Evolutionary conservation across 2,797 vertebrate species (phyloP).

Genomic region (Gymnoscopelus microlampas): DNA sequence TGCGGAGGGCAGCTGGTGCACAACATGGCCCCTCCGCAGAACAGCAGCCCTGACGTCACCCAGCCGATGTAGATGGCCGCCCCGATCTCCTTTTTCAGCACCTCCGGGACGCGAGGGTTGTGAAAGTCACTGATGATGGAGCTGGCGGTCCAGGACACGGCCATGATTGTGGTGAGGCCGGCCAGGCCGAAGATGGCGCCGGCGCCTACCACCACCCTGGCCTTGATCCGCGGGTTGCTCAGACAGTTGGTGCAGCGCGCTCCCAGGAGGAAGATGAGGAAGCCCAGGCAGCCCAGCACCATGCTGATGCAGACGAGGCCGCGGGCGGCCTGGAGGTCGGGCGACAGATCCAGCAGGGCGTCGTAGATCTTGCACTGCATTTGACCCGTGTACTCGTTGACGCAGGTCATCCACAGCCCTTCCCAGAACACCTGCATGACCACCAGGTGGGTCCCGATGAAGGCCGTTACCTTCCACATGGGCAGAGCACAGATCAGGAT

Average conservation of each 20-base stretch:
- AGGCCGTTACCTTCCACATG: slow-evolving; percentile 90
- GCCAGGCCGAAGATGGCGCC: slow-evolving; percentile 82
- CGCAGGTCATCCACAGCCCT: slow-evolving; percentile 90
- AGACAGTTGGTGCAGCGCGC: slow-evolving; percentile 86
- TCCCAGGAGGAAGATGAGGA: slow-evolving; percentile 81
- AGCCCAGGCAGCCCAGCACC: slow-evolving; percentile 77
- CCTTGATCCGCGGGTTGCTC: slow-evolving; percentile 75
- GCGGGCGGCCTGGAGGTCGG: slow-evolving; percentile 83
- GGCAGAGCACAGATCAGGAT: slow-evolving; percentile 88
- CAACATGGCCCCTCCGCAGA: slow-evolving; percentile 81
- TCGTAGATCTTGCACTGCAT: slow-evolving; percentile 90
- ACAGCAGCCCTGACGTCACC: slow-evolving; percentile 81
- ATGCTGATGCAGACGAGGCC: slow-evolving; percentile 85
- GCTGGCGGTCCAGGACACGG: slow-evolving; percentile 87
- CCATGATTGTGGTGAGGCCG: slow-evolving; percentile 76
- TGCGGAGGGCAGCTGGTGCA: slow-evolving; percentile 76
- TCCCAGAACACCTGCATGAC: slow-evolving; percentile 92
- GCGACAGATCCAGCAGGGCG: slow-evolving; percentile 85
- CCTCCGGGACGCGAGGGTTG: slow-evolving; percentile 86
- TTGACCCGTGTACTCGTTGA: slow-evolving; percentile 87
- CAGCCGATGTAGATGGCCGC: slow-evolving; percentile 88
- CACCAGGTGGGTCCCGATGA: slow-evolving; percentile 87
- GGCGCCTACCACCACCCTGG: slow-evolving; percentile 72
- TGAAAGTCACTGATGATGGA: slow-evolving; percentile 86
- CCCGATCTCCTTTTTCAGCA: slow-evolving; percentile 87